Evolutionary conservation across 2,797 vertebrate genomes (phyloP).

Genomic region (Carcharodon carcharias): DNA sequence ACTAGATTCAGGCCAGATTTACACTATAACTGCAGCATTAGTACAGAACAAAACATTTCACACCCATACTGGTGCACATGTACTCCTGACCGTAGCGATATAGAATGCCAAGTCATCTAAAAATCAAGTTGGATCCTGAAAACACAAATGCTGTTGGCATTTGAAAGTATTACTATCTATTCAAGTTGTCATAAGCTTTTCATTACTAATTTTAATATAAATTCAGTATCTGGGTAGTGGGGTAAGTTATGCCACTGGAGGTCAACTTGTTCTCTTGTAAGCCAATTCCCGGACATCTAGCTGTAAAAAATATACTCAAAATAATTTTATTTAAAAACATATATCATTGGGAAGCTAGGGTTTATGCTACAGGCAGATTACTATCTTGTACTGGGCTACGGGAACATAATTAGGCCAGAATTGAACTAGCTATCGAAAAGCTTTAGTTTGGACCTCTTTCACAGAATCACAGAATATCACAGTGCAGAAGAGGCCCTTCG

Average conservation of each 20-base stretch:
- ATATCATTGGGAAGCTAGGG: too few species aligned
- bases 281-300: background rate
- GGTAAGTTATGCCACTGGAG: too few species aligned
- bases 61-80: background rate
- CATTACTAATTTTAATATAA: background rate
- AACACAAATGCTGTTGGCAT: background rate
- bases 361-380: too few species aligned
- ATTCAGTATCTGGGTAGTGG: background rate
- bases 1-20: background rate
- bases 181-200: background rate
- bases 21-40: background rate
- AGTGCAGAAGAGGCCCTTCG: too few species aligned
- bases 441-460: too few species aligned
- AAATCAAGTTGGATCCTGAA: background rate
- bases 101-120: background rate
- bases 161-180: background rate
- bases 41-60: background rate
- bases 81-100: background rate
- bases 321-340: too few species aligned
- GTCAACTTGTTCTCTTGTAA: background rate
- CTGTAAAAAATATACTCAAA: too few species aligned
- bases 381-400: too few species aligned
- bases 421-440: too few species aligned
- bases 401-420: too few species aligned
- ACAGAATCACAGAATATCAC: too few species aligned